A percentile compares a stretch with the other conserved stretches of the same genome.
phyloP scores from a whole-genome alignment of 2,888 invertebrate genomes.

The Chorisops tibialis region DNA sequence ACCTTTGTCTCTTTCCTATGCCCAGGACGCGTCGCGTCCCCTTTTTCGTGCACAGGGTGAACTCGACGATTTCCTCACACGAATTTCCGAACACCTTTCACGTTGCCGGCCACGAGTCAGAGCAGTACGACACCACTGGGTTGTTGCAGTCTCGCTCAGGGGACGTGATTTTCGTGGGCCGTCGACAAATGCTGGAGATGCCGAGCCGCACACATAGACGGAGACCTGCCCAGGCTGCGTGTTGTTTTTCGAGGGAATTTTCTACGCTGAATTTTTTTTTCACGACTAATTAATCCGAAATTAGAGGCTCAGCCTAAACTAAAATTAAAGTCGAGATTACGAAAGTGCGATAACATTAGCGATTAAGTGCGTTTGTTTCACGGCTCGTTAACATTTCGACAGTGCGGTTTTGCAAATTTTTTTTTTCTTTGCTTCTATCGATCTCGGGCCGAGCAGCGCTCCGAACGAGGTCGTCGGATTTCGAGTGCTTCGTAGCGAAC shows the following conservation, averaged over 20 bases:
- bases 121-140: background rate
- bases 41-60: slow-evolving; percentile 22
- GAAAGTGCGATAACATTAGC: slow-evolving; percentile 7
- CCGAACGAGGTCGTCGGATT: slow-evolving; percentile 12
- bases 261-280: slow-evolving; percentile 27
- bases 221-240: slow-evolving; percentile 34
- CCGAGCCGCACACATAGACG: slow-evolving; percentile 30
- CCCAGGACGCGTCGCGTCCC: slow-evolving; percentile 29
- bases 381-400: background rate
- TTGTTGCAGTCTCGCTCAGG: slow-evolving; percentile 21
- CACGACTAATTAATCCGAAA: slow-evolving; percentile 22
- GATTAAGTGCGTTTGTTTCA: background rate
- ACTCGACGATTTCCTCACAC: slow-evolving; percentile 12
- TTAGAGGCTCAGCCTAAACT: slow-evolving; percentile 5
- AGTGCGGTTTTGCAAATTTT: no score
- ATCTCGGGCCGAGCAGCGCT: slow-evolving; percentile 7
- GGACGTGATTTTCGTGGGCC: slow-evolving; percentile 30
- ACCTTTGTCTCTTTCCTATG: background rate
- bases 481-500: background rate
- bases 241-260: slow-evolving; percentile 27
- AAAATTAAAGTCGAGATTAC: background rate
- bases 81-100: background rate
- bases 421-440: slow-evolving; percentile 20
- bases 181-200: slow-evolving; percentile 20
- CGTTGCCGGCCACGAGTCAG: background rate